These are phyloP conservation scores for Cylindroiulus punctatus DNA, from an alignment of 2,888 invertebrate species.

Conservation along the genomic window DNA sequence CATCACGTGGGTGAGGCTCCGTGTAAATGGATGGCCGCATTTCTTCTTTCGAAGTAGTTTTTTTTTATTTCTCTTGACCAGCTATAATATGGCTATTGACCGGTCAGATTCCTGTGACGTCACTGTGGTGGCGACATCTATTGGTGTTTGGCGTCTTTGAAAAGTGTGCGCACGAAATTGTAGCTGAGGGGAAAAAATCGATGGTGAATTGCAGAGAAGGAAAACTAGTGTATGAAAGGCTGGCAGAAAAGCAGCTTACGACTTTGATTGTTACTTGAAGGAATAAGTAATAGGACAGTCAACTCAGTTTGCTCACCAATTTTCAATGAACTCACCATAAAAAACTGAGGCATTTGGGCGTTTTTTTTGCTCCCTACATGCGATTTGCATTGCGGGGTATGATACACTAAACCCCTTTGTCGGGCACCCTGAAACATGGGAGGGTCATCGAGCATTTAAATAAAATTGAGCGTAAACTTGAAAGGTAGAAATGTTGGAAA, in stretches of 20 bases:
- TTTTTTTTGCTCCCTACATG: neutral
- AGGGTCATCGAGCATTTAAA: neutral
- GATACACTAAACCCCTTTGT: neutral
- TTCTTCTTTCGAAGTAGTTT: neutral
- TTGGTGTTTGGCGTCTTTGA: slow-evolving; percentile 33
- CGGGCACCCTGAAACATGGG: neutral
- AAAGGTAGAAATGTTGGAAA: neutral
- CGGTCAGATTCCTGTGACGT: neutral
- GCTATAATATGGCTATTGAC: neutral
- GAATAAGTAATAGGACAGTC: slow-evolving; percentile 42
- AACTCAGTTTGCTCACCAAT: slow-evolving; percentile 38
- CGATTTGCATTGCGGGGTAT: neutral
- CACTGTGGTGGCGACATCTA: slow-evolving; percentile 14
- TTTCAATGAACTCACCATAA: slow-evolving; percentile 26
- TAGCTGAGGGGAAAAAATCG: neutral
- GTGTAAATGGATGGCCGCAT: slow-evolving; percentile 33
- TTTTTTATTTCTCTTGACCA: slow-evolving; percentile 17
- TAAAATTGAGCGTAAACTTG: neutral
- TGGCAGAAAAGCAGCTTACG: slow-evolving; percentile 38
- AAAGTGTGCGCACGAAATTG: slow-evolving; percentile 27
- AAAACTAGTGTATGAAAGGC: slow-evolving; percentile 31
- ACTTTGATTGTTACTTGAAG: slow-evolving; percentile 42
- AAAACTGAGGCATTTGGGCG: slow-evolving; percentile 23
- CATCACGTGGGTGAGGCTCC: neutral
- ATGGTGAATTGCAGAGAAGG: neutral